Evolutionary conservation across 92 coral and sea anemone species (phyloP), one percentile per base, ranked within the genome.

Genomic region (Umimayanthus chanpuru): DNA sequence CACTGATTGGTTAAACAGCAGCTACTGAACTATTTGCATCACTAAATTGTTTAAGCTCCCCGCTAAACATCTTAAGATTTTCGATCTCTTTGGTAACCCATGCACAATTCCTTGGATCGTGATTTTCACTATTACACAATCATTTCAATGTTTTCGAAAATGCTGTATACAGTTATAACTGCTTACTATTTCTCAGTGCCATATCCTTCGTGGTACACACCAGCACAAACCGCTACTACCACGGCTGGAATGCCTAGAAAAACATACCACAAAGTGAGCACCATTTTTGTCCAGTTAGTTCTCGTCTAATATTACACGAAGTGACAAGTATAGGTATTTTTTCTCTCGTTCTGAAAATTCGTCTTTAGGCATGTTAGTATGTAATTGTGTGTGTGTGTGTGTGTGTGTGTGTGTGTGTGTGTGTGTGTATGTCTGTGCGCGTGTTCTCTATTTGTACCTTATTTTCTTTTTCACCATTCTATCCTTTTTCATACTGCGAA

Each of bases 201-300:
- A 44, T 83, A 83, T 83, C 87, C 87, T 26, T 68, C 87, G 36
- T 43, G 77, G 77, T 70, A 67, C 30, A 83, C 40, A 44, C 20
- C 25, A 28, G 64, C 77, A 83, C 87, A 83, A 49, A 83, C 40
- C 25, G 77, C 25, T 43, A 83, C 77, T 43, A 83, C 67, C 43
- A 83, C 8, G 10, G 87, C 87, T 30, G 87, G 87, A 83, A 68
- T 28, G 2, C 85, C 85, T 80, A 25, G 18, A 80, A 56, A 53
- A 56, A 55, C 40, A 30, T 9, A 39, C 20, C 25, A 38, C 29
- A 39, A 39, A 21, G 20, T 75, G 79, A 16, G 9, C 79, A 9
- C 47, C 11, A 36, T 75, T 16, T 53, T 53, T 21, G 68, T 4
- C 68, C 68, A 61, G 21, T 4, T 4, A 21, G 21, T 2, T 5